Evolutionary conservation across 2,113 vertebrate genomes (phyloP).

Genomic region (Paracanthobrama guichenoti): DNA sequence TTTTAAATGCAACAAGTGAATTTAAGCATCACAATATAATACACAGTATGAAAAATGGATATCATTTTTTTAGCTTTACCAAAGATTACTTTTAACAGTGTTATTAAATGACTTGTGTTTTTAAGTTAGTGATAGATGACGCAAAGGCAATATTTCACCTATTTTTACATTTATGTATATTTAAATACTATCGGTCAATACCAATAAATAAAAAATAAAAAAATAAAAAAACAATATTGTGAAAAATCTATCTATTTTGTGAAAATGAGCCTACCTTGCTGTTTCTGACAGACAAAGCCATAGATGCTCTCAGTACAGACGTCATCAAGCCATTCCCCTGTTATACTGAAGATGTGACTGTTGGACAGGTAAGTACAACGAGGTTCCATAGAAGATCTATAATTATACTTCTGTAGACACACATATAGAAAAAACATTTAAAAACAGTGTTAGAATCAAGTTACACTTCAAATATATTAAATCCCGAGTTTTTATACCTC

Average conservation of each 20-base stretch:
- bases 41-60: too few species aligned
- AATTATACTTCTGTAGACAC: conserved; percentile 63
- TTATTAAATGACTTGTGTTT: too few species aligned
- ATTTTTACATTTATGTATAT: too few species aligned
- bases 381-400: conserved; percentile 63
- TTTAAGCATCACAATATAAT: too few species aligned
- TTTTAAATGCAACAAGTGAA: not conserved
- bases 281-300: conserved; percentile 91
- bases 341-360: conserved; percentile 86
- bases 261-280: conserved; percentile 76
- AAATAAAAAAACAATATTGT: not conserved
- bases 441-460: conserved; percentile 4
- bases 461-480: not conserved
- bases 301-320: conserved; percentile 81
- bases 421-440: conserved; percentile 14
- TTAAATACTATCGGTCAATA: not conserved
- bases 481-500: conserved; percentile 6
- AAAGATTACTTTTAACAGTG: too few species aligned
- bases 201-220: too few species aligned
- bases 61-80: too few species aligned
- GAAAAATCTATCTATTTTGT: not conserved
- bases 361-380: conserved; percentile 85
- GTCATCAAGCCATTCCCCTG: conserved; percentile 93
- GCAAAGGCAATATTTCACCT: not conserved
- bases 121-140: not conserved